Evolutionary conservation across 53 echinoderm and acorn worm species (phyloP).

Genomic region (Mesocentrotus franciscanus): DNA sequence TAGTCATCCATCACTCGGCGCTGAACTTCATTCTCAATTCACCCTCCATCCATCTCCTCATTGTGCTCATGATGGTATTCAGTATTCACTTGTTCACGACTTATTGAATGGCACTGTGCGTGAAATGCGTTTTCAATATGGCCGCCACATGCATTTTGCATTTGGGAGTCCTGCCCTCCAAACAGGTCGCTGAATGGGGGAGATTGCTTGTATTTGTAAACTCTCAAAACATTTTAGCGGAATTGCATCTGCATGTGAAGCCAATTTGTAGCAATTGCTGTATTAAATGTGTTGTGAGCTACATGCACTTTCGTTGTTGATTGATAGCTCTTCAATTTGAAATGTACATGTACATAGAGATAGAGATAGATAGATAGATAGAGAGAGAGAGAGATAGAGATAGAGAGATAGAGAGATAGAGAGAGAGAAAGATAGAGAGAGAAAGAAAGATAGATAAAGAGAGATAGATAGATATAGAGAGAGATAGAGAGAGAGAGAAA

Average conservation of each 20-base stretch:
- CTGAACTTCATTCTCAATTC: not conserved
- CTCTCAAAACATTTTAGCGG: not conserved
- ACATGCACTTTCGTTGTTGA: no score
- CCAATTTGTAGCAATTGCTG: conserved; percentile 5
- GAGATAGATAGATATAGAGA: no score
- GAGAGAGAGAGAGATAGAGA: no score
- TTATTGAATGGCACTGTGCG: not conserved
- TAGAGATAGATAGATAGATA: no score
- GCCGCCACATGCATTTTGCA: conserved; percentile 35
- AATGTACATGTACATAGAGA: no score
- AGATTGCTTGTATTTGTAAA: not conserved
- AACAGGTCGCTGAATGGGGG: not conserved
- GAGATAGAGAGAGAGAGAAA: no score
- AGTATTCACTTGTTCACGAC: not conserved
- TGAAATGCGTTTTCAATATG: conserved; percentile 30
- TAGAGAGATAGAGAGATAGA: no score
- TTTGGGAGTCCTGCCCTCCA: not conserved
- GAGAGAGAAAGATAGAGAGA: no score
- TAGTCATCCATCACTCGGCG: not conserved
- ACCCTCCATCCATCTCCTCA: not conserved
- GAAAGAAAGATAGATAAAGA: no score
- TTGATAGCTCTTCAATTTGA: no score
- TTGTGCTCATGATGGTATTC: not conserved
- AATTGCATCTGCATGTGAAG: not conserved
- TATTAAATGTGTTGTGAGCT: not conserved